Percentiles rank a stretch among this genome's conserved stretches.
Evolutionary conservation across 2,888 invertebrate genomes (phyloP).

Genomic region (Drosophila mercatorum): DNA sequence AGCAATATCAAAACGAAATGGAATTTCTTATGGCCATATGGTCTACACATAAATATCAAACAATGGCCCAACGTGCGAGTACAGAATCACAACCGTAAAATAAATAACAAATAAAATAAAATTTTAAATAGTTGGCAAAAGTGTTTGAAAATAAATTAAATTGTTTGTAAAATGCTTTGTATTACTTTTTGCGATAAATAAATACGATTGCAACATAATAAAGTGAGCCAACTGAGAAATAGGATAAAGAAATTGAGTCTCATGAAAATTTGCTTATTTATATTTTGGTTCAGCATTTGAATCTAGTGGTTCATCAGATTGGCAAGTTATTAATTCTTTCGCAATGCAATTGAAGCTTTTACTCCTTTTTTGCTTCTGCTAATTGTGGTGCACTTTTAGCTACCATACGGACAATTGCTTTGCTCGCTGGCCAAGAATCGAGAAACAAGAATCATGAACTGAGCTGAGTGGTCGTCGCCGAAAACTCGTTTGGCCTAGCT

Average conservation of each 20-base stretch:
- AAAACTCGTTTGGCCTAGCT: conserved; percentile 60
- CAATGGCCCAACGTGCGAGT: conserved; percentile 23
- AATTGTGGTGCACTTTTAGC: conserved; percentile 57
- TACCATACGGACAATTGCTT: conserved; percentile 37
- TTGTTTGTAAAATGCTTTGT: conserved; percentile 19
- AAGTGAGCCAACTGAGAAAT: neutral
- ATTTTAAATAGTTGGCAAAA: neutral
- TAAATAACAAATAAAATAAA: conserved; percentile 11
- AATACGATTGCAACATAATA: conserved; percentile 14
- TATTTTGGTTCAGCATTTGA: neutral
- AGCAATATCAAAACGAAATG: conserved; percentile 53
- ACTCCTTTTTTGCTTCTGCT: conserved; percentile 28
- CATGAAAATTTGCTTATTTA: neutral
- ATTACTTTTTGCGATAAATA: conserved; percentile 15
- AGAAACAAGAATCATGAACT: conserved; percentile 29
- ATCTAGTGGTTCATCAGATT: neutral
- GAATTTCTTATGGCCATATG: conserved; percentile 33
- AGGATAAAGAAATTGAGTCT: neutral
- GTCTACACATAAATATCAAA: conserved; percentile 29
- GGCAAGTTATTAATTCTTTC: conserved; percentile 12
- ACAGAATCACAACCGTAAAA: conserved; percentile 24
- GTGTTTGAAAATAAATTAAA: conserved; percentile 40
- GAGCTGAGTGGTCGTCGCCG: conserved; percentile 28
- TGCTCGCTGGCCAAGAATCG: conserved; percentile 31
- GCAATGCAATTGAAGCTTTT: conserved; percentile 2